Conservation (phyloP, 2,797 vertebrate genomes). For the Delichon dasypus region DNA sequence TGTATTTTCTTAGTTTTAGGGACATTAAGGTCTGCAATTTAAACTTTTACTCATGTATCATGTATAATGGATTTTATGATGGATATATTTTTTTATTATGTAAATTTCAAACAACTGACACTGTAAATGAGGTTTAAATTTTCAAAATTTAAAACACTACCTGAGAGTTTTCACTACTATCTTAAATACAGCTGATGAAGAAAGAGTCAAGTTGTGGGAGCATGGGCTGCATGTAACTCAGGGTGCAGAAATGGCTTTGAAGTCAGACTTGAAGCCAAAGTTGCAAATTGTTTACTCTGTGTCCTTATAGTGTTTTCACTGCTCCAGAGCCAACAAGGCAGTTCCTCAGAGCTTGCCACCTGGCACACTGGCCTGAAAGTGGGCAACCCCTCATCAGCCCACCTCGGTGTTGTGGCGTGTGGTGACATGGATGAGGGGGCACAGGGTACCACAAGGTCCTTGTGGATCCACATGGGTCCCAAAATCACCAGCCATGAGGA, state of each 20-base stretch:
- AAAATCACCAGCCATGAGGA: neutral
- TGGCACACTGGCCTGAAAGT: rapidly evolving
- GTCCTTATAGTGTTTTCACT: neutral
- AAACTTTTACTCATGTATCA: neutral
- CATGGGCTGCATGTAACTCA: rapidly evolving
- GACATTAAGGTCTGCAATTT: neutral
- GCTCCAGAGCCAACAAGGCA: neutral
- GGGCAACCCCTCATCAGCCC: neutral
- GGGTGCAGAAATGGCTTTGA: neutral
- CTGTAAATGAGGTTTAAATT: neutral
- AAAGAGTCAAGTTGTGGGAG: neutral
- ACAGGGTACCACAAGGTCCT: neutral
- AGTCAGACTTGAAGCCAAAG: neutral
- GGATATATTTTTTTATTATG: neutral
- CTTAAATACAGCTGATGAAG: neutral
- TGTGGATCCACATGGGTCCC: neutral
- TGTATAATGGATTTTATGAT: neutral
- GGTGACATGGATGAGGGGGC: neutral
- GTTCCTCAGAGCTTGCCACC: neutral
- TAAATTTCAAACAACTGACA: neutral
- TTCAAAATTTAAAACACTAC: neutral
- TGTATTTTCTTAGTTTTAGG: neutral
- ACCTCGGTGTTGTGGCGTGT: neutral
- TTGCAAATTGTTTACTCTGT: neutral
- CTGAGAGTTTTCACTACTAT: neutral